Percentiles rank a stretch among this genome's conserved stretches.
Evolutionary conservation across 2,797 vertebrate genomes (phyloP).

Genomic region (Spatula clypeata): DNA sequence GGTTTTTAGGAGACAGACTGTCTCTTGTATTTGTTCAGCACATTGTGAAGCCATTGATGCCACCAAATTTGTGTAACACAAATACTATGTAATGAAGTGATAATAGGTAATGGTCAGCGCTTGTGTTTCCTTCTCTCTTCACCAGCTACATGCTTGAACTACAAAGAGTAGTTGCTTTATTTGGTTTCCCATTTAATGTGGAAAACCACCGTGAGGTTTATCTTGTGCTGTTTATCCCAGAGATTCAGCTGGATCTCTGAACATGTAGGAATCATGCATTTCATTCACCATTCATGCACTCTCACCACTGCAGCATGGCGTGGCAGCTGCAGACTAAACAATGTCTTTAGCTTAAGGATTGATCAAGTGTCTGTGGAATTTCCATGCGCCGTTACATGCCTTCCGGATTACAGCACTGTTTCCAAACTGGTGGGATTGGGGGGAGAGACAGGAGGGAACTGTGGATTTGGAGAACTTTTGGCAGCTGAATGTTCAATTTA

Average conservation of each 20-base stretch:
- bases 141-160: background rate
- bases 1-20: background rate
- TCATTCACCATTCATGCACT: fast-evolving
- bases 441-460: background rate
- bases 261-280: fast-evolving
- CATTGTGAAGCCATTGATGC: slow-evolving; percentile 8
- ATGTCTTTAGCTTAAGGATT: background rate
- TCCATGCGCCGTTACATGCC: background rate
- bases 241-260: background rate
- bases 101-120: background rate
- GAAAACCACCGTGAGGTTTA: background rate
- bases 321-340: slow-evolving; percentile 15
- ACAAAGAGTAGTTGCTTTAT: background rate
- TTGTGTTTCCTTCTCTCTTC: background rate
- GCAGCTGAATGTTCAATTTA: background rate
- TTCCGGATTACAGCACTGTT: background rate
- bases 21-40: slow-evolving; percentile 7
- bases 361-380: background rate
- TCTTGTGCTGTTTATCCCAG: background rate
- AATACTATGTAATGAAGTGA: background rate
- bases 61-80: background rate
- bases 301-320: background rate
- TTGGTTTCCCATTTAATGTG: background rate
- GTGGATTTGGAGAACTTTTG: background rate
- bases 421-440: background rate